Percentiles rank a stretch among this genome's conserved stretches.
These are phyloP conservation scores for Serrognathus titanus DNA, from an alignment of 2,888 invertebrate genomes.

Conservation along the genomic window DNA sequence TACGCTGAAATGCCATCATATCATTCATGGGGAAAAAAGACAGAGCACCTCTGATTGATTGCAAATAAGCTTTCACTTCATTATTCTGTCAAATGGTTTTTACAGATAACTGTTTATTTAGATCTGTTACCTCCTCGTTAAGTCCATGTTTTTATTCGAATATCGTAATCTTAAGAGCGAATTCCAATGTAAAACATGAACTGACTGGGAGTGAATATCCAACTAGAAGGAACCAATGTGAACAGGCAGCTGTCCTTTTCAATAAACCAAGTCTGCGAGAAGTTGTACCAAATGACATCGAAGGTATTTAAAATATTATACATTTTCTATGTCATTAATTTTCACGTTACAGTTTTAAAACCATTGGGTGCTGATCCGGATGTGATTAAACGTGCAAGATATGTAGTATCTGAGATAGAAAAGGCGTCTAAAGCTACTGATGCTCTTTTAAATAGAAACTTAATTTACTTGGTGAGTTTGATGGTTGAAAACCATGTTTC, in stretches of 20 bases:
- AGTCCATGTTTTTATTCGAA: conserved; percentile 70
- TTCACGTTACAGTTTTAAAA: conserved; percentile 48
- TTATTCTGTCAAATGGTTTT: conserved; percentile 21
- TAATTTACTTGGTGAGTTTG: conserved; percentile 64
- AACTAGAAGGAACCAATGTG: conserved; percentile 72
- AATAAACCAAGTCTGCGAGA: conserved; percentile 72
- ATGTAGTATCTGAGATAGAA: conserved; percentile 82
- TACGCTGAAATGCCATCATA: conserved; percentile 87
- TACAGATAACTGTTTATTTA: conserved; percentile 35
- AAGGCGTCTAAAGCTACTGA: conserved; percentile 71
- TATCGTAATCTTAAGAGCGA: conserved; percentile 75
- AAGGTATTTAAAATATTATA: conserved; percentile 51
- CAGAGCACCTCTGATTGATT: conserved; percentile 84
- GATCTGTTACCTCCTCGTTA: conserved; percentile 66
- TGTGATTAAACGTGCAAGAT: conserved; percentile 70
- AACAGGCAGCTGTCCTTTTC: conserved; percentile 66
- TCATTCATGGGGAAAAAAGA: conserved; percentile 76
- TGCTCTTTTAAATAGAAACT: conserved; percentile 66
- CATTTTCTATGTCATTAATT: not conserved
- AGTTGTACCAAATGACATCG: conserved; percentile 63
- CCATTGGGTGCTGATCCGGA: conserved; percentile 53
- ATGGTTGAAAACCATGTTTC: conserved; percentile 89
- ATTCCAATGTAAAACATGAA: conserved; percentile 89
- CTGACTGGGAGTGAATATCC: conserved; percentile 86
- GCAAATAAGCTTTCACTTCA: conserved; percentile 59